phyloP scores from a whole-genome alignment of 2,888 invertebrate species.

The Rugalucina vietnamica region DNA sequence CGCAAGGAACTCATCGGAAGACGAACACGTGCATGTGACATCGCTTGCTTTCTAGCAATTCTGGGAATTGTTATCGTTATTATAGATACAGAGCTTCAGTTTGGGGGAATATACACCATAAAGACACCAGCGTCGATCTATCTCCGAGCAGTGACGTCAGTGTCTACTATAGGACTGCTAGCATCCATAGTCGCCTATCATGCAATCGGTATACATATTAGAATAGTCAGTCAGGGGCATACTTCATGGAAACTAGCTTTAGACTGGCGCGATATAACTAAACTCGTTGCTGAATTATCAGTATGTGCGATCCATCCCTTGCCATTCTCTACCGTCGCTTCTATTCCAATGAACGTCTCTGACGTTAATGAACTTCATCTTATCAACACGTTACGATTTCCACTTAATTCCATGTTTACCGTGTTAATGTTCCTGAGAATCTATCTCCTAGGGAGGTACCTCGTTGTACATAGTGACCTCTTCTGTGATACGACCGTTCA shows the following conservation, averaged over 20 bases:
- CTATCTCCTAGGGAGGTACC: slow-evolving; percentile 72
- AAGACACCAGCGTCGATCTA: slow-evolving; percentile 65
- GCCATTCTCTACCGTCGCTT: slow-evolving; percentile 67
- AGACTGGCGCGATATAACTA: slow-evolving; percentile 66
- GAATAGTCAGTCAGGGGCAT: slow-evolving; percentile 72
- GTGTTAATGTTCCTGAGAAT: slow-evolving; percentile 76
- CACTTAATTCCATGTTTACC: slow-evolving; percentile 74
- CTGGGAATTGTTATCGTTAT: slow-evolving; percentile 72
- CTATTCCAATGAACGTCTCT: slow-evolving; percentile 65
- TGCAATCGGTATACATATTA: slow-evolving; percentile 69
- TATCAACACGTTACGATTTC: slow-evolving; percentile 63
- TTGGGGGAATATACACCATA: slow-evolving; percentile 58
- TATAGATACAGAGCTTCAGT: slow-evolving; percentile 73
- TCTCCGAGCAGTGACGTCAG: slow-evolving; percentile 71
- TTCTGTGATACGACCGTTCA: slow-evolving; percentile 78
- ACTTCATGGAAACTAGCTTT: slow-evolving; percentile 74
- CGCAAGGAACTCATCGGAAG: slow-evolving; percentile 73
- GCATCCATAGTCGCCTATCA: slow-evolving; percentile 71
- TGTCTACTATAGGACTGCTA: slow-evolving; percentile 70
- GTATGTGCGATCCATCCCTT: slow-evolving; percentile 76
- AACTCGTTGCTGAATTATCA: slow-evolving; percentile 67
- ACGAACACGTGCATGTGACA: slow-evolving; percentile 73
- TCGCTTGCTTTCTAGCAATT: slow-evolving; percentile 71
- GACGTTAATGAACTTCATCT: slow-evolving; percentile 53
- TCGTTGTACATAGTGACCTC: slow-evolving; percentile 76